Conservation (phyloP, 2,888 invertebrate genomes). For the Brachypterus glaber region DNA sequence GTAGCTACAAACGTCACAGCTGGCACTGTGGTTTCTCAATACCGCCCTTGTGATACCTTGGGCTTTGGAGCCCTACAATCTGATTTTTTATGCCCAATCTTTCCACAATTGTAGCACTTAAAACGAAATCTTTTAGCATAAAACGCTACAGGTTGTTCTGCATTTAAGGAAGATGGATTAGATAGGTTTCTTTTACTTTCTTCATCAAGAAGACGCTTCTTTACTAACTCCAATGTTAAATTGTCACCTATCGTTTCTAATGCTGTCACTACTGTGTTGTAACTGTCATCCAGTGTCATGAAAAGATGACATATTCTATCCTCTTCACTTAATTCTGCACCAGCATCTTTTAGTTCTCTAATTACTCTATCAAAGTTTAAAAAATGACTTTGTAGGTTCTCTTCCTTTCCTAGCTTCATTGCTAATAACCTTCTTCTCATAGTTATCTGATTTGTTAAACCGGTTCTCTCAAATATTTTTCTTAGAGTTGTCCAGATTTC, state of each 20-base stretch:
- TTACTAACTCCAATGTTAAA: neutral
- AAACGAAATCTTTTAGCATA: neutral
- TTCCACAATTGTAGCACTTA: slow-evolving; percentile 4
- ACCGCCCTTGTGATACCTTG: no score
- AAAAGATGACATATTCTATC: no score
- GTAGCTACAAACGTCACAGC: slow-evolving; percentile 12
- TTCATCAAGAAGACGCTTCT: neutral
- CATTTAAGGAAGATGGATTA: neutral
- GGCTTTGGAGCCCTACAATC: slow-evolving; percentile 5
- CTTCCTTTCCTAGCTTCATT: no score
- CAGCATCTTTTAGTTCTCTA: no score
- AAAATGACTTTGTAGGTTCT: no score
- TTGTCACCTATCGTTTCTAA: neutral
- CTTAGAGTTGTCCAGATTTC: no score
- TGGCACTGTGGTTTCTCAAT: neutral
- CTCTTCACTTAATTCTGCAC: neutral
- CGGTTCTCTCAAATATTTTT: no score
- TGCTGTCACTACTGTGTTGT: no score
- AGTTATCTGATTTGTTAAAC: no score
- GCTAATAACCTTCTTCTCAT: no score
- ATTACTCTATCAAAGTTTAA: no score
- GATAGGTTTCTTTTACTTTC: neutral
- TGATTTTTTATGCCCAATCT: neutral
- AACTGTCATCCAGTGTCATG: no score
- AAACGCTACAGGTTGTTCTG: neutral